Percentiles rank a stretch among this genome's conserved stretches.
Conservation (phyloP, 2,797 vertebrate genomes). For the Etheostoma nigrum region DNA sequence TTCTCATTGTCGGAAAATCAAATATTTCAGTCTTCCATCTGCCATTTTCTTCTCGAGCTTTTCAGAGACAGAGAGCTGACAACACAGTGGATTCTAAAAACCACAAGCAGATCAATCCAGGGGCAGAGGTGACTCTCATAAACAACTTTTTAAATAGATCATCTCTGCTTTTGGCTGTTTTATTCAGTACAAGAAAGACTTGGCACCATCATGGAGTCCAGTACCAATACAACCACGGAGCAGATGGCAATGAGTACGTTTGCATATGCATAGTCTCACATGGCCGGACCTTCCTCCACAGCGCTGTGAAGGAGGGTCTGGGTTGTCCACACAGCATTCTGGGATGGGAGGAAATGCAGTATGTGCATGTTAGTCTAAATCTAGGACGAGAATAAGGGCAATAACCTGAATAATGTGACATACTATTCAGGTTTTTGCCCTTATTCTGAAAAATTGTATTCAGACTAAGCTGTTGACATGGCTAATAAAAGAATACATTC, state of each 20-base stretch:
- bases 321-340: too few species aligned
- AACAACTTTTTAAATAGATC: background rate
- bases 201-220: background rate
- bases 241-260: background rate
- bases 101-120: background rate
- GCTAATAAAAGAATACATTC: too few species aligned
- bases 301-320: too few species aligned
- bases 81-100: background rate
- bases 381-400: too few species aligned
- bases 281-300: too few species aligned
- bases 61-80: background rate
- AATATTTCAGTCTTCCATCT: background rate
- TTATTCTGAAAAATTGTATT: too few species aligned
- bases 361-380: too few species aligned
- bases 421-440: too few species aligned
- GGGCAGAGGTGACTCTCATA: background rate
- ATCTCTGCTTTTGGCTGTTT: background rate
- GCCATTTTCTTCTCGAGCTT: background rate
- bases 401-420: too few species aligned
- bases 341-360: too few species aligned
- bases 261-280: too few species aligned
- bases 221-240: background rate
- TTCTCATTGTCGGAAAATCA: constrained; percentile 7
- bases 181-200: background rate
- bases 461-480: too few species aligned